Percentiles rank a stretch among this genome's conserved stretches.
phyloP scores from a whole-genome alignment of 2,113 vertebrate genomes.

The Megalops atlanticus region DNA sequence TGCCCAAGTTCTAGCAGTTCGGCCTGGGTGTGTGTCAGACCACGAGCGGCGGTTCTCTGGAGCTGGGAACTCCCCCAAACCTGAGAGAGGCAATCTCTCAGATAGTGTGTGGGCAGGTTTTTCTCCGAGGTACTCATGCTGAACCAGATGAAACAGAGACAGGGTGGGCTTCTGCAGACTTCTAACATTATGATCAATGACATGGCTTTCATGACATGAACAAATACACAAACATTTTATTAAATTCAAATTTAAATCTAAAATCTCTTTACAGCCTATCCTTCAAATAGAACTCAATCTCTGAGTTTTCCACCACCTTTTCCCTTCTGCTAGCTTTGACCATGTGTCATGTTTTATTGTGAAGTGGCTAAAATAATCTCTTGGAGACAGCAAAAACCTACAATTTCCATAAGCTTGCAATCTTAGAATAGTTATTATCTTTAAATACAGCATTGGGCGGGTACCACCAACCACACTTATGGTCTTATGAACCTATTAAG shows the following conservation, averaged over 20 bases:
- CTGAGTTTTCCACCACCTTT: background rate
- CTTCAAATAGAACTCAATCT: background rate
- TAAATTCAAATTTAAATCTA: background rate
- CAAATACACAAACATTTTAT: too few relatives aligned
- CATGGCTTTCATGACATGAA: too few relatives aligned
- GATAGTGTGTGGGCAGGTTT: background rate
- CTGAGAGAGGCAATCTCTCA: background rate
- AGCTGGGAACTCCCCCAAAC: background rate
- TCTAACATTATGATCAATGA: background rate
- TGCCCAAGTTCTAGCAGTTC: background rate
- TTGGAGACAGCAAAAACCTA: background rate
- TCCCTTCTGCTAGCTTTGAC: background rate
- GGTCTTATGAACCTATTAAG: constrained; percentile 7
- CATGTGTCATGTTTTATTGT: constrained; percentile 8
- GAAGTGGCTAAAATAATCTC: constrained; percentile 12
- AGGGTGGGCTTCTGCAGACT: background rate
- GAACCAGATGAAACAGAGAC: background rate
- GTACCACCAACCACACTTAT: constrained; percentile 1
- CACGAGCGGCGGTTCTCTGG: background rate
- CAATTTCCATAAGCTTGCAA: constrained; percentile 17
- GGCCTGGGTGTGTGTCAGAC: background rate
- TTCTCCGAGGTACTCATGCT: background rate
- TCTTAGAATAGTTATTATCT: constrained; percentile 15
- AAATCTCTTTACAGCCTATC: background rate
- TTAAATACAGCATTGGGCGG: background rate